phyloP scores from a whole-genome alignment of 2,113 vertebrate genomes.

The Isurus oxyrinchus region DNA sequence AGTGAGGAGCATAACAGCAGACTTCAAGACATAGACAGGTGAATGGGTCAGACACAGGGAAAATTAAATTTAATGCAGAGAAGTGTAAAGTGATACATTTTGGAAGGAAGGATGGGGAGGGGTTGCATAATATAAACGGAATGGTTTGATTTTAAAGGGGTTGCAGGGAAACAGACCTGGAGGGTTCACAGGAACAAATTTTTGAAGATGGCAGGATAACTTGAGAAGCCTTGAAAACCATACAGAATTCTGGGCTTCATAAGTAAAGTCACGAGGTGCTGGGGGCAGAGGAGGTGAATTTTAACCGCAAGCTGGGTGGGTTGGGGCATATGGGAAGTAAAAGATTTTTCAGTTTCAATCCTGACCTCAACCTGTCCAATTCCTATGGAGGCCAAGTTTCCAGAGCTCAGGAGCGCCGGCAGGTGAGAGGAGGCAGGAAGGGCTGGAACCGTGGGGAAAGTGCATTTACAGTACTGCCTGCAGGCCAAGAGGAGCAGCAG shows the following conservation, averaged over 20 bases:
- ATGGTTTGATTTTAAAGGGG: not conserved
- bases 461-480: not conserved
- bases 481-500: not conserved
- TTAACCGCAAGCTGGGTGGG: not conserved
- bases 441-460: not conserved
- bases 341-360: not conserved
- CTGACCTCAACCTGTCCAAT: not conserved
- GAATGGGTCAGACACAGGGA: not conserved
- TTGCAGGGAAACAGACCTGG: not conserved
- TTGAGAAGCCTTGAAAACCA: not conserved
- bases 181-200: not conserved
- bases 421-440: not conserved
- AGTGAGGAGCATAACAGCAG: not conserved
- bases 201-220: not conserved
- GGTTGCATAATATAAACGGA: not conserved
- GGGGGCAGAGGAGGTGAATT: not conserved
- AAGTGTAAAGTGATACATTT: not conserved
- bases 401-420: not conserved
- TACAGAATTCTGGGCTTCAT: not conserved
- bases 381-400: not conserved
- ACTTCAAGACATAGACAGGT: not conserved
- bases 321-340: not conserved
- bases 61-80: not conserved
- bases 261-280: not conserved
- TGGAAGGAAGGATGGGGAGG: not conserved